Base-by-base conservation (phyloP, 2,113 vertebrate species). In the Ranitomeya variabilis region DNA sequence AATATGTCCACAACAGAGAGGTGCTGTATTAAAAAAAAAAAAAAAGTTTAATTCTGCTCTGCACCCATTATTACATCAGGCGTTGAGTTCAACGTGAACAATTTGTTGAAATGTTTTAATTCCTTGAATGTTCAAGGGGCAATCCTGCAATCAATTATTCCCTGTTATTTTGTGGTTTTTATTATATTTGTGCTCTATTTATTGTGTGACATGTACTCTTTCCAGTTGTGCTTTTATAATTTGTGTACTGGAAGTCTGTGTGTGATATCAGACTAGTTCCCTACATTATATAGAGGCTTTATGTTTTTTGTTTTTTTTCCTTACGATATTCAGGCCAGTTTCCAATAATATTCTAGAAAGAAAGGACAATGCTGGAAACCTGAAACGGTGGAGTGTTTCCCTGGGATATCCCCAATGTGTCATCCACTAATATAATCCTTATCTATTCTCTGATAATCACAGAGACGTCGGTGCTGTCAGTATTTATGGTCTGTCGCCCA, bases 381-480 rank as follows among this genome's bases (percentile, higher is more conserved):
- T 80, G 0, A 80, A 62, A 21, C 4, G 54, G 80, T 7, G 57
- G 59, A 2, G 5, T 37, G 59, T 19, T 82, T 8, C 23, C 59
- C 59, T 13, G 26, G 80, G 16, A 64, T 64, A 45, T 62, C 45
- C 80, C 80, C 57, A 1, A 19, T 37, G 23, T 60, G 57, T 81
- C 15, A 64, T 21, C 15, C 18, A 45, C 7, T 31, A 31, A 16
- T 82, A 82, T 45, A 82, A 62, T 16, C 14, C 26, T 64, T 83
- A 83, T 83, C 80, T 83, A 45, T 52, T 64, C 26, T n/a, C 59
- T 13, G 80, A 51, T 82, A 82, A 66, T 9, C n/a, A 74, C 4
- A 74, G 31, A 71, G 31, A 71, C 69, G 10, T 14, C 11, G 12
- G n/a, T 13, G 12, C 10, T 14, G 3, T 73, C 37, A 37, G 13